Base-by-base conservation (phyloP, 2,113 vertebrate species). In the Trogon surrucura region DNA sequence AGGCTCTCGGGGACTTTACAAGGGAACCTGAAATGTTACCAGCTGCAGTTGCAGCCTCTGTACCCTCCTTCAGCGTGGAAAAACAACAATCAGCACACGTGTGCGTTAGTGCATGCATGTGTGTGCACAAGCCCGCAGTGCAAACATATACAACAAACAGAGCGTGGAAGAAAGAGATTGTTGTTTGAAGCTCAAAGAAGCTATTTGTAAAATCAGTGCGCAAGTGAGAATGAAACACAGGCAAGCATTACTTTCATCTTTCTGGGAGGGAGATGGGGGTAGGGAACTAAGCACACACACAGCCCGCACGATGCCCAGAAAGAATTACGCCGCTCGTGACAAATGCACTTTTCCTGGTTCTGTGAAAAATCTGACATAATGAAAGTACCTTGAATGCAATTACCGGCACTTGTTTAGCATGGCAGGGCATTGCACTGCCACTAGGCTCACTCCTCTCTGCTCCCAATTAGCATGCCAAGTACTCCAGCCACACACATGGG, bases 381-480 rank as follows among this genome's bases (percentile, higher is more conserved):
- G 97, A 97, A 98, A 96, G 97, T 96, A 97, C 96, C 91, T 69
- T 77, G 90, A 95, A 98, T 85, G 94, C 96, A 97, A 97, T 97
- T 97, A 97, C 92, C 53, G 32, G 94, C 85, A 91, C 96, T 97
- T 97, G 96, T 97, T 97, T 96, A 97, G 97, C 96, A 74, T 96
- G 94, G 97, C 89, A 95, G 97, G 97, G 92, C 97, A 96, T 45
- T 92, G 93, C 75, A 85, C 93, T 91, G 97, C 98, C 90, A 97
- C 96, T 82, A 97, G 96, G 97, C 96, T 80, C 65, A 0, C 93
- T 96, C 96, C 95, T 97, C 97, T 96, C 96, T 97, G 97, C 98
- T 98, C 97, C 98, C 98, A 98, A 98, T 98, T 98, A 98, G 98
- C 98, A 98, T 98, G 97, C 97, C 94, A 98, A 98, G 95, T 97